Base-by-base conservation (phyloP, 2,113 vertebrate species). In the Plectropomus leopardus region DNA sequence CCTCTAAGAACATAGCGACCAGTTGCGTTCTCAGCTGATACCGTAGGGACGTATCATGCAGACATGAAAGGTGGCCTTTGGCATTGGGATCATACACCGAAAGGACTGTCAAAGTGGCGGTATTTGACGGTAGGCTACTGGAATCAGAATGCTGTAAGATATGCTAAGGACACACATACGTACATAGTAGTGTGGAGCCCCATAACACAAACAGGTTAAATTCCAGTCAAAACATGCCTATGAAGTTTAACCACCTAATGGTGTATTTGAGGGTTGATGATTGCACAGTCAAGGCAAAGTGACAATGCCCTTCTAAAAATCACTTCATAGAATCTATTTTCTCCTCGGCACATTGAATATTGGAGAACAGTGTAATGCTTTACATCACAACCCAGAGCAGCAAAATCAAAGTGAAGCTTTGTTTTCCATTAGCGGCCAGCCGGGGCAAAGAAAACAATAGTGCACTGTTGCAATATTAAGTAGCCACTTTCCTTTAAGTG, bases 391-490 rank as follows among this genome's bases (percentile, higher is more conserved):
- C 69, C 34, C 24, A 44, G 34, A 80, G 48, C 76, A 40, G 67
- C 68, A 47, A 32, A 71, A 76, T 69, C 71, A 75, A 24, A 74
- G 59, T 4, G 5, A 82, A 30, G 76, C 78, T 75, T 85, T 89
- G 81, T 77, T 88, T 90, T 84, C 79, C 77, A 88, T 90, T 87
- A 85, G 65, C 26, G 14, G 19, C 40, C 34, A 5, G n/a, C 15
- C 11, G 34, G 1, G 45, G 28, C 84, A 85, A 71, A 80, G 71
- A 67, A 86, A 83, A 77, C 76, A 82, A 34, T 15, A n/a, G 50
- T 4, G 42, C 70, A 34, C 71, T 55, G 79, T 77, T 91, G 84
- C 71, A 89, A 83, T 86, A 86, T 83, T 90, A 86, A 86, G 60
- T 63, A 76, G 51, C 36, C 76, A 66, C 59, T 85, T 86, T 65